phyloP scores from a whole-genome alignment of 37 sponge, comb jelly and placozoan genomes.

The Halichondria panicea region DNA sequence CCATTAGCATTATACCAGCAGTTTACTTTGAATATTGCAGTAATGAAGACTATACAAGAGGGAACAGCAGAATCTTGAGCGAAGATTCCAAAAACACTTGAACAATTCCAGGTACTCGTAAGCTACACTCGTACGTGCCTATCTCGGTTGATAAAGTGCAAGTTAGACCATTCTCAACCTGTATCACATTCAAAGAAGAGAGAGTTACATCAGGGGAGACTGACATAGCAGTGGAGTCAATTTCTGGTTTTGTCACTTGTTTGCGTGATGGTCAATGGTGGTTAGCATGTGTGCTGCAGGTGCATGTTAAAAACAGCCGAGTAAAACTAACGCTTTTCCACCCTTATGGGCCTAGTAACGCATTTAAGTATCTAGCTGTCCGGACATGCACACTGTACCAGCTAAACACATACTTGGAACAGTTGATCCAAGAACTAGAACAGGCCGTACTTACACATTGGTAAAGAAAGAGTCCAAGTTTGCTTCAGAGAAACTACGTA shows the following conservation, averaged over 20 bases:
- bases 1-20: slow-evolving; percentile 13
- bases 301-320: background rate
- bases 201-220: background rate
- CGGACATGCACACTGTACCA: slow-evolving; percentile 7
- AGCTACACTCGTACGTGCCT: slow-evolving; percentile 30
- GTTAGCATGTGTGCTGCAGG: slow-evolving; percentile 33
- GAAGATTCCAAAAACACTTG: slow-evolving; percentile 7
- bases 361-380: slow-evolving; percentile 22
- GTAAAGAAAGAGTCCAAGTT: background rate
- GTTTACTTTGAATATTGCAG: slow-evolving; percentile 29
- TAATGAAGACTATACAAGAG: slow-evolving; percentile 22
- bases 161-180: slow-evolving; percentile 13
- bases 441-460: slow-evolving; percentile 26
- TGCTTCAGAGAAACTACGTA: slow-evolving; percentile 13
- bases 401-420: slow-evolving; percentile 9
- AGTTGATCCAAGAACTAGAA: slow-evolving; percentile 35
- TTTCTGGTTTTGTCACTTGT: slow-evolving; percentile 31
- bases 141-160: background rate
- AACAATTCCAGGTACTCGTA: slow-evolving; percentile 56
- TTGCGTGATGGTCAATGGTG: slow-evolving; percentile 26
- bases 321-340: slow-evolving; percentile 36
- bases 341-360: slow-evolving; percentile 30
- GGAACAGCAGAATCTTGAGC: slow-evolving; percentile 13
- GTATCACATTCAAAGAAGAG: slow-evolving; percentile 11
- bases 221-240: slow-evolving; percentile 9